Evolutionary conservation across 1,140 invertebrate genomes (phyloP).

Genomic region (Scaptodrosophila lebanonensis): DNA sequence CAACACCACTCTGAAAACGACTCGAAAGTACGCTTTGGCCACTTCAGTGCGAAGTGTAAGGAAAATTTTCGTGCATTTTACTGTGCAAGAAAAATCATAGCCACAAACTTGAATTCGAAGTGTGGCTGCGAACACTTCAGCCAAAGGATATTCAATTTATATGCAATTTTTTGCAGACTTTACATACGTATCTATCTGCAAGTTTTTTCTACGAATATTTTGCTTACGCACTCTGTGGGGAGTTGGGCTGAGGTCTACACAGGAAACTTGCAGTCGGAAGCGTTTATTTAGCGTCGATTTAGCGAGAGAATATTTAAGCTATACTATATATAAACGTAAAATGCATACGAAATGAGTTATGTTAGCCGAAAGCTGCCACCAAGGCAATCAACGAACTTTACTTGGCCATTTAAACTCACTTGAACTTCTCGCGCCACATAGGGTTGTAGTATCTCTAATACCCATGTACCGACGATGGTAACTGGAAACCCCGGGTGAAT

Average conservation of each 20-base stretch:
- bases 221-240: background rate
- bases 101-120: background rate
- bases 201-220: slow-evolving; percentile 9
- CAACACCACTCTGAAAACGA: too few relatives aligned
- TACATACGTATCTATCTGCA: background rate
- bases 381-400: slow-evolving; percentile 26
- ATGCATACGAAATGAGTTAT: too few relatives aligned
- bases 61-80: too few relatives aligned
- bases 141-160: slow-evolving; percentile 1
- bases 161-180: background rate
- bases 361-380: too few relatives aligned
- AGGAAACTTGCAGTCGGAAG: slow-evolving; percentile 39
- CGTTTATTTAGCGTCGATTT: slow-evolving; percentile 28
- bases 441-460: slow-evolving; percentile 32
- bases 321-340: background rate
- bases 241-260: slow-evolving; percentile 8
- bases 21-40: too few relatives aligned
- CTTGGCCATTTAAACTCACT: slow-evolving; percentile 13
- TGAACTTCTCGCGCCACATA: slow-evolving; percentile 23
- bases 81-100: background rate
- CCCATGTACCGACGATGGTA: slow-evolving; percentile 29
- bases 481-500: slow-evolving; percentile 50
- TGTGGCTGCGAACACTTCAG: too few relatives aligned
- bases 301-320: background rate
- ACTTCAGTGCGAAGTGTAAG: too few relatives aligned